Conservation (phyloP, 2,797 vertebrate genomes). For the Siniperca undulata region DNA sequence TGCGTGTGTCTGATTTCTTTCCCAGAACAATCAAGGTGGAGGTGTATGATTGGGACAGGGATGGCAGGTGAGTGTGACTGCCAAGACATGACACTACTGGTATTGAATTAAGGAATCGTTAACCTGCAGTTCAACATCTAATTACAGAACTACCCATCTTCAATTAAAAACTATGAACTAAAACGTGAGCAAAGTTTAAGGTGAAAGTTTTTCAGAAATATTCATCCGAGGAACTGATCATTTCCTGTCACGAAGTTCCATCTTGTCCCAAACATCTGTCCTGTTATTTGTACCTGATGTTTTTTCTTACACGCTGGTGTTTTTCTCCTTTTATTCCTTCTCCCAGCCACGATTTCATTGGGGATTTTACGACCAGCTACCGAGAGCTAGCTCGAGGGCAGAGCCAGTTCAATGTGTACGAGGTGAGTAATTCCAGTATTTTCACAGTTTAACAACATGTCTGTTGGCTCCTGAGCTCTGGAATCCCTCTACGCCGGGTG, state of each 20-base stretch:
- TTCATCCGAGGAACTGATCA: not conserved
- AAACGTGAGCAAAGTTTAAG: not conserved
- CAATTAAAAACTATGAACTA: not conserved
- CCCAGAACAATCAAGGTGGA: slow-evolving; percentile 97
- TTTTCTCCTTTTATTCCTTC: slow-evolving; percentile 28
- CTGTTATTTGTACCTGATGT: slow-evolving; percentile 8
- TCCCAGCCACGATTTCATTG: slow-evolving; percentile 95
- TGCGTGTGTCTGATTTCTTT: slow-evolving; percentile 35
- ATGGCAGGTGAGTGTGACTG: slow-evolving; percentile 89
- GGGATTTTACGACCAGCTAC: slow-evolving; percentile 97
- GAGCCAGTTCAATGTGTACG: slow-evolving; percentile 95
- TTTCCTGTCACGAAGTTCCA: not conserved
- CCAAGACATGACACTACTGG: not conserved
- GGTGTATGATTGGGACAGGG: slow-evolving; percentile 96
- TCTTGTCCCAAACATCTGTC: slow-evolving; percentile 2
- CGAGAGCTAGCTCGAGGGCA: slow-evolving; percentile 94
- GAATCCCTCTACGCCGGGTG: not conserved
- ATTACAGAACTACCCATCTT: not conserved
- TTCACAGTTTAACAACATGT: slow-evolving; percentile 8
- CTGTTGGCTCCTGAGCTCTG: slow-evolving; percentile 33
- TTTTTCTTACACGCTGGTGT: slow-evolving; percentile 1
- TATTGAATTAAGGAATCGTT: not conserved
- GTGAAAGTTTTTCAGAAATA: not conserved
- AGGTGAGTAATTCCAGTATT: slow-evolving; percentile 85
- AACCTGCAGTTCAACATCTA: not conserved